phyloP scores from a whole-genome alignment of 2,113 vertebrate species.

The Muntiacus muntjak region DNA sequence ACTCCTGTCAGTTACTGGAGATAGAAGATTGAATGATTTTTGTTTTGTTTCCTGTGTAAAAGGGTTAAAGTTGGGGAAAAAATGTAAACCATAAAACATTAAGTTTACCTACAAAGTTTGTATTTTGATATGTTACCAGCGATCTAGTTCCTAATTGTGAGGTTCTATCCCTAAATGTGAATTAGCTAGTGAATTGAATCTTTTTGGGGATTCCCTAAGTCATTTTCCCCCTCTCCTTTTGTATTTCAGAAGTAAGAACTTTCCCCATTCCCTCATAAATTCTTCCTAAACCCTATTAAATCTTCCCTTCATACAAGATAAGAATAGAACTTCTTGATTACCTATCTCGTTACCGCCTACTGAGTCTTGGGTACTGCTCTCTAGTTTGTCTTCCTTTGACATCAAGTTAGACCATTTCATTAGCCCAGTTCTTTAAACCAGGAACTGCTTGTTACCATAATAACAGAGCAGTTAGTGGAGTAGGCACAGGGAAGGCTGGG shows the following conservation, averaged over 20 bases:
- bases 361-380: neutral
- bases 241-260: neutral
- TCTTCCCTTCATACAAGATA: neutral
- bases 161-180: neutral
- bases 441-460: neutral
- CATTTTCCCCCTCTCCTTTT: neutral
- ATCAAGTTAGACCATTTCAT: neutral
- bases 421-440: neutral
- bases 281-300: neutral
- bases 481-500: neutral
- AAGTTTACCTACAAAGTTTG: neutral
- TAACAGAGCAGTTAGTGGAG: neutral
- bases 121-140: neutral
- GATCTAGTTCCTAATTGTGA: too few relatives aligned
- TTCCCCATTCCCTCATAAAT: neutral
- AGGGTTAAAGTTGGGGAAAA: neutral
- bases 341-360: neutral
- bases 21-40: neutral
- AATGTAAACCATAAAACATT: neutral
- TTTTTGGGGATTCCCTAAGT: neutral
- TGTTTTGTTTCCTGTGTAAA: neutral
- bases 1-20: neutral
- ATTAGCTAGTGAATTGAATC: neutral
- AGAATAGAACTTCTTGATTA: neutral
- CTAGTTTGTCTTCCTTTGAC: neutral